Conservation (phyloP, 2,888 invertebrate genomes). For the Synanthedon andrenaeformis region DNA sequence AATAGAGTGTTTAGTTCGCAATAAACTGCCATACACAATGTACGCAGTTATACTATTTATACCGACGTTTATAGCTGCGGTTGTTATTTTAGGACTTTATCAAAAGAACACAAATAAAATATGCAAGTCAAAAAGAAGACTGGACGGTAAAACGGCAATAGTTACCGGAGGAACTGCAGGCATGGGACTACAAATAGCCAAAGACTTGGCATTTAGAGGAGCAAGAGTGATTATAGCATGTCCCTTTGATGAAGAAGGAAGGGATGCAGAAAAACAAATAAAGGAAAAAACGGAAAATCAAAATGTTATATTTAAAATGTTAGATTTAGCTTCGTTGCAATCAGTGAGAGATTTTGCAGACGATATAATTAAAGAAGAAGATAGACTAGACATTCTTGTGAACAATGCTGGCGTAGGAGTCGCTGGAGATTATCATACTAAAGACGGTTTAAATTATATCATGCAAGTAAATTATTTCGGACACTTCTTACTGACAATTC, state of each 20-base stretch:
- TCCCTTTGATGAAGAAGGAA: slow-evolving; percentile 47
- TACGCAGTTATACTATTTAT: neutral
- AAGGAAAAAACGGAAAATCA: slow-evolving; percentile 74
- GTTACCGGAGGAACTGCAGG: slow-evolving; percentile 56
- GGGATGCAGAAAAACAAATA: slow-evolving; percentile 68
- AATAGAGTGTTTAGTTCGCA: neutral
- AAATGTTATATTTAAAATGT: slow-evolving; percentile 76
- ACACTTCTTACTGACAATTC: slow-evolving; percentile 89
- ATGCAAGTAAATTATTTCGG: slow-evolving; percentile 96
- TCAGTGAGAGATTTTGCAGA: slow-evolving; percentile 85
- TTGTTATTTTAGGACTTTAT: slow-evolving; percentile 35
- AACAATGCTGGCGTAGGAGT: slow-evolving; percentile 89
- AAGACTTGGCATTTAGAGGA: slow-evolving; percentile 48
- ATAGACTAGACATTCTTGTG: slow-evolving; percentile 82
- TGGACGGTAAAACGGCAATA: slow-evolving; percentile 43
- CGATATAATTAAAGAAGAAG: slow-evolving; percentile 78
- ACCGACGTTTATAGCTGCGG: neutral
- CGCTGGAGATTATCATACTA: slow-evolving; percentile 71
- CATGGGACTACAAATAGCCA: slow-evolving; percentile 51
- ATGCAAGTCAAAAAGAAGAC: slow-evolving; percentile 47
- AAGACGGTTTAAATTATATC: slow-evolving; percentile 86
- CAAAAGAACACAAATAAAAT: slow-evolving; percentile 52
- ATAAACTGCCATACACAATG: neutral
- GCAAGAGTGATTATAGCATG: slow-evolving; percentile 55
- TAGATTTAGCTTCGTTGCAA: slow-evolving; percentile 80